phyloP scores from a whole-genome alignment of 2,888 invertebrate species.

The Luffia ferchaultella region DNA sequence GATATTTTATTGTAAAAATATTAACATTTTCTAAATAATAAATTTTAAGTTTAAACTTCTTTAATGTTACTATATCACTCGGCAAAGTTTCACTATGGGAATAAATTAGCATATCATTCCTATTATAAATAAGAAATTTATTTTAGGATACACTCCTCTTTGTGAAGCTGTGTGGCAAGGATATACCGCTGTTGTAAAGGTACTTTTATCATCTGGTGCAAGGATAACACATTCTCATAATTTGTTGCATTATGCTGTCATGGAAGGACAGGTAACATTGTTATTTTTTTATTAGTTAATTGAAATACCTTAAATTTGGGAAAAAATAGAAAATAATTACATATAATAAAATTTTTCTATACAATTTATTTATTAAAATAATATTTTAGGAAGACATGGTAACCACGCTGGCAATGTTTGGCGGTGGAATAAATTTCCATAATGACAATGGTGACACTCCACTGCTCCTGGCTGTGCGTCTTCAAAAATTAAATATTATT shows the following conservation, averaged over 20 bases:
- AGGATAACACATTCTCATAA: constrained; percentile 75
- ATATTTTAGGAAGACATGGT: constrained; percentile 57
- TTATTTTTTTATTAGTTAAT: neutral
- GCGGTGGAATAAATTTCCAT: constrained; percentile 69
- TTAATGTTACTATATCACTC: no score
- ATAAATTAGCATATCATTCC: no score
- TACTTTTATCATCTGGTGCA: constrained; percentile 71
- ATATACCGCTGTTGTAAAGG: constrained; percentile 62
- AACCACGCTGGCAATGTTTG: constrained; percentile 53
- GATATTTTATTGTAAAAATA: no score
- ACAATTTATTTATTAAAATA: neutral
- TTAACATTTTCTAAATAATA: no score
- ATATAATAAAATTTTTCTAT: neutral
- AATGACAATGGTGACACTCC: constrained; percentile 76
- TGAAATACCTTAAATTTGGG: no score
- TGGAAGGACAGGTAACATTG: constrained; percentile 59
- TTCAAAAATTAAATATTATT: constrained; percentile 54
- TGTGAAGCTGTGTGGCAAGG: constrained; percentile 76
- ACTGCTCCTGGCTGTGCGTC: constrained; percentile 65
- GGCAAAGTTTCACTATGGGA: no score
- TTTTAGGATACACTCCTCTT: constrained; percentile 71
- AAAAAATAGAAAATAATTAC: no score
- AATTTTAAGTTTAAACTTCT: no score
- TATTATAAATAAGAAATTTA: no score
- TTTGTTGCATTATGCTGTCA: constrained; percentile 73